Conservation (phyloP, 2,113 vertebrate species). For the Cinclus mexicanus region DNA sequence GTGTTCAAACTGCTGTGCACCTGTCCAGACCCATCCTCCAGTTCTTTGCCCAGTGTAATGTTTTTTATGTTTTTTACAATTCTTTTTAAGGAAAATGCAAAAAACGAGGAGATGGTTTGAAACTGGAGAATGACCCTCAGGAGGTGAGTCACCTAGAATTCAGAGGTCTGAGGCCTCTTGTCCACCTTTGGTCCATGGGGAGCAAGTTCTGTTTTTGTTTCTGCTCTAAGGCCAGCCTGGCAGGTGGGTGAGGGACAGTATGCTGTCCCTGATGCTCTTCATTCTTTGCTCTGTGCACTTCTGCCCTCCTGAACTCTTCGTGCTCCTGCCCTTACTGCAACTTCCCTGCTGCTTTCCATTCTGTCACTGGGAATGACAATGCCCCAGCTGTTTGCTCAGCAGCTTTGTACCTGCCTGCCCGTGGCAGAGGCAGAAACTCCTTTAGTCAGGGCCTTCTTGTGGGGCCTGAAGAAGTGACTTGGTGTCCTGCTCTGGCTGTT, state of each 20-base stretch:
- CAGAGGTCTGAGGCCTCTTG: background rate
- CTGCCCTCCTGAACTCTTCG: background rate
- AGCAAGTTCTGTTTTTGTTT: background rate
- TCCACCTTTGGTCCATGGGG: background rate
- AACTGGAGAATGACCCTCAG: conserved; percentile 96
- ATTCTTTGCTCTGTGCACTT: background rate
- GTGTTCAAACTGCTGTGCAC: background rate
- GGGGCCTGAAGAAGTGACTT: background rate
- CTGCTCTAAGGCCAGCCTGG: background rate
- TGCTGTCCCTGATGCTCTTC: background rate
- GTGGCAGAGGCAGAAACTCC: background rate
- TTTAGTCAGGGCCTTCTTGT: background rate
- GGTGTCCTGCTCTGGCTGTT: background rate
- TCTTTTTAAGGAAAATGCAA: conserved; percentile 90
- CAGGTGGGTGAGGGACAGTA: background rate
- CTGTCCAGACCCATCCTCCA: background rate
- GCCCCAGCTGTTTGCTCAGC: background rate
- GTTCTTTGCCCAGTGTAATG: background rate
- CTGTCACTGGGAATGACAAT: background rate
- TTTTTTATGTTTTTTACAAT: background rate
- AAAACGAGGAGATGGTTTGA: conserved; percentile 90
- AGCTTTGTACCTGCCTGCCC: background rate
- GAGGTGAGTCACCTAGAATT: conserved; percentile 80
- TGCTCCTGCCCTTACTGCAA: background rate
- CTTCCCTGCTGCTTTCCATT: background rate